Base-by-base conservation (phyloP, 2,113 vertebrate genomes). In the Chloroceryle aenea region DNA sequence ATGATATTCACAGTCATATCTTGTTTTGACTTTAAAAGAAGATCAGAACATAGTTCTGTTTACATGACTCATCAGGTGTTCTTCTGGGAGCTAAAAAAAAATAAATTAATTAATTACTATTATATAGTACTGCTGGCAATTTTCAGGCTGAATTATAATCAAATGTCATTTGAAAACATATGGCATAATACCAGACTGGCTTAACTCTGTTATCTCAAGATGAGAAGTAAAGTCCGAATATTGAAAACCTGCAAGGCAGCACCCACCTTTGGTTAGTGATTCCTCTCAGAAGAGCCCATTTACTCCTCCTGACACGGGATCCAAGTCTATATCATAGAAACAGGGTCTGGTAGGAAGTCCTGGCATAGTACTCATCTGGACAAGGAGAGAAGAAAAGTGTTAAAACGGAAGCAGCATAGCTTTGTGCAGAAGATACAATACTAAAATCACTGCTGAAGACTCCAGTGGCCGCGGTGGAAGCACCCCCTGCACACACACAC, bases 291-390 rank as follows among this genome's bases (percentile, higher is more conserved):
- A 99, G 61, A 99, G 98, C 43, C 99, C 99, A 7, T 98, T 98
- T 89, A 99, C 98, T 93, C 98, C 98, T 92, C 99, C 99, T 2
- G 98, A 99, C 85, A 97, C 97, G 12, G 99, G 98, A 93, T 99
- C 98, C 95, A 99, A 98, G 96, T 99, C 99, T 61, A 99, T 99
- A 79, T 99, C 99, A 66, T 99, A 99, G 98, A 99, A 99, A 95
- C 99, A 99, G 36, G 99, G 99, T 62, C 99, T 98, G 11, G 99
- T 99, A 67, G 99, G 99, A 85, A 99, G 98, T 53, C 99, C 99
- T 30, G 99, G 99, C 98, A 99, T 99, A 0, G 99, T 99, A 75
- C 99, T 99, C 99, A 99, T 99, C 99, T 99, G 89, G 30, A 85
- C 50, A 79, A 94, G 6, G 43, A 80, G 75, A 96, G 63, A 12